Evolutionary conservation across 2,113 vertebrate genomes (phyloP).

Genomic region (Mionectes macconnelli): DNA sequence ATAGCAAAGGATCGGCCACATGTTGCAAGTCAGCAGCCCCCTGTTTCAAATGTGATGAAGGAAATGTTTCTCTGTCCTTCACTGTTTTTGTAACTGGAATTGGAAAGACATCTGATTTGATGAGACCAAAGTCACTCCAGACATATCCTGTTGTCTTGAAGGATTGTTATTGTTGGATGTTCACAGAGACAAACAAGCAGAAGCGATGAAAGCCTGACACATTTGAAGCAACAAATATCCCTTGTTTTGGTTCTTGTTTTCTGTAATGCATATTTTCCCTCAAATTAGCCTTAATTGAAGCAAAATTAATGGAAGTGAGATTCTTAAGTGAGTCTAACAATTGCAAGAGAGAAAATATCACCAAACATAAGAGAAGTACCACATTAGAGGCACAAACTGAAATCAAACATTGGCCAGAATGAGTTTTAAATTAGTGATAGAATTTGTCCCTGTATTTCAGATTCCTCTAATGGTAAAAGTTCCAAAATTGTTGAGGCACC

Average conservation of each 20-base stretch:
- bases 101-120: neutral
- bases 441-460: neutral
- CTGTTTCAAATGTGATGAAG: neutral
- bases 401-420: neutral
- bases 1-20: neutral
- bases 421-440: neutral
- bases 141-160: neutral
- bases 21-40: neutral
- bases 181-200: neutral
- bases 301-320: neutral
- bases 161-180: neutral
- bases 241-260: neutral
- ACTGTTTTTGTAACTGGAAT: neutral
- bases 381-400: neutral
- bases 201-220: accelerated
- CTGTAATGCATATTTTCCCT: neutral
- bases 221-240: neutral
- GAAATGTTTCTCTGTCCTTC: neutral
- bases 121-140: neutral
- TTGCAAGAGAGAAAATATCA: neutral
- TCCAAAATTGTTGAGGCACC: neutral
- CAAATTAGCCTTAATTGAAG: neutral
- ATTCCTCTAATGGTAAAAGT: neutral
- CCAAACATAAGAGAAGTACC: neutral
- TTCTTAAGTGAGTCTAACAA: neutral